Evolutionary conservation across 2,113 vertebrate species (phyloP).

Genomic region (Australoheros scitulus): DNA sequence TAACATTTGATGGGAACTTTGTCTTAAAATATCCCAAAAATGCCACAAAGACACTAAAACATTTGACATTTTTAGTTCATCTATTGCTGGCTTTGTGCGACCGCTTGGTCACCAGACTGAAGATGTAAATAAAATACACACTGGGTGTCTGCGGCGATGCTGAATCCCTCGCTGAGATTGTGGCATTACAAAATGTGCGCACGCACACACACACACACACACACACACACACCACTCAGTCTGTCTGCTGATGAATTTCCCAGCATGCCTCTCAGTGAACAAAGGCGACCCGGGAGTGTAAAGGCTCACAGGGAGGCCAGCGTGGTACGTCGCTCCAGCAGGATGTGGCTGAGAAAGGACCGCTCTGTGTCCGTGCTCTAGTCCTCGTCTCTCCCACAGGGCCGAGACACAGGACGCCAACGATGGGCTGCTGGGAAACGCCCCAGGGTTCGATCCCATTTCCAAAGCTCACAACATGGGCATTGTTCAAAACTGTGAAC

Average conservation of each 20-base stretch:
- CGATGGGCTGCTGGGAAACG: slow-evolving; percentile 63
- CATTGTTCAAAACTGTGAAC: slow-evolving; percentile 63
- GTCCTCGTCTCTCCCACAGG: not conserved
- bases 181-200: not conserved
- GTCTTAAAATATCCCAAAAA: slow-evolving; percentile 2
- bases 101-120: slow-evolving; percentile 2
- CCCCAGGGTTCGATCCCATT: slow-evolving; percentile 67
- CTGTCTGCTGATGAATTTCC: slow-evolving; percentile 34
- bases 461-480: slow-evolving; percentile 54
- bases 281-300: slow-evolving; percentile 49
- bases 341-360: slow-evolving; percentile 51
- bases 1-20: not conserved
- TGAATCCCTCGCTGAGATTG: slow-evolving; percentile 43
- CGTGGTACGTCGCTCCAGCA: not conserved
- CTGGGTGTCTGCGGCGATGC: not conserved
- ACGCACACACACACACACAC: not conserved
- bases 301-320: slow-evolving; percentile 53
- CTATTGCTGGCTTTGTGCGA: not conserved
- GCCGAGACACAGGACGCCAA: slow-evolving; percentile 24
- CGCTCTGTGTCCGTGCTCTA: slow-evolving; percentile 35
- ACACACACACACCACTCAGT: not conserved
- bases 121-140: not conserved
- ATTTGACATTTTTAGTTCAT: not conserved
- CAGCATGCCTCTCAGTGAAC: slow-evolving; percentile 35
- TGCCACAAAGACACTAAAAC: not conserved